Conservation (phyloP, 2,797 vertebrate species). For the Pseudocheirus occidentalis region DNA sequence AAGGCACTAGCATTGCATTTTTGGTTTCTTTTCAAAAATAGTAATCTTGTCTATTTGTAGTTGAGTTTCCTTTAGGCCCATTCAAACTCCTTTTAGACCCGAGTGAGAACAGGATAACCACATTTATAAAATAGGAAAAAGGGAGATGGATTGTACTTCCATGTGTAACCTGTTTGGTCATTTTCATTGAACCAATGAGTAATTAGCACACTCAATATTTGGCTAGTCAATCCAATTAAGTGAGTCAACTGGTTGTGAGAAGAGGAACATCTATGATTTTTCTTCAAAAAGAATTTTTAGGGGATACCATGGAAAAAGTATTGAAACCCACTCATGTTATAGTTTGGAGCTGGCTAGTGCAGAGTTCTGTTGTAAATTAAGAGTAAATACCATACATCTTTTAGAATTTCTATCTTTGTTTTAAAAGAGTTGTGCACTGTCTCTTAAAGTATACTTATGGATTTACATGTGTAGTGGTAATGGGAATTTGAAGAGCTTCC, state of each 20-base stretch:
- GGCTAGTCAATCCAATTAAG: background rate
- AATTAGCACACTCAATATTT: background rate
- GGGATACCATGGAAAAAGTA: conserved; percentile 8
- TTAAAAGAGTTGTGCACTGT: background rate
- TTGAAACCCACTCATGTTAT: conserved; percentile 9
- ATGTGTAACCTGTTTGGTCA: background rate
- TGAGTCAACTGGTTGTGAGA: background rate
- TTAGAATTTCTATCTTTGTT: background rate
- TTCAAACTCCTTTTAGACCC: background rate
- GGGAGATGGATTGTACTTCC: background rate
- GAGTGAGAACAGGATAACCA: background rate
- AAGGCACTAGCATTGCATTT: background rate
- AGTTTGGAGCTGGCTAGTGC: background rate
- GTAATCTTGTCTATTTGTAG: background rate
- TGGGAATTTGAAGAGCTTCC: too few relatives aligned
- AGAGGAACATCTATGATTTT: background rate
- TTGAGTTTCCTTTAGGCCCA: background rate
- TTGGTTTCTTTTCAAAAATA: background rate
- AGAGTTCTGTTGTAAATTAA: background rate
- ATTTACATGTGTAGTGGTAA: background rate
- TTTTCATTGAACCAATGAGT: background rate
- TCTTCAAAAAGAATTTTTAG: background rate
- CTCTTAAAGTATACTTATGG: background rate
- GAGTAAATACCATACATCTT: background rate
- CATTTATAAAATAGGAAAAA: background rate